Base-by-base conservation (phyloP, 2,888 invertebrate genomes). In the Leucoma salicis region DNA sequence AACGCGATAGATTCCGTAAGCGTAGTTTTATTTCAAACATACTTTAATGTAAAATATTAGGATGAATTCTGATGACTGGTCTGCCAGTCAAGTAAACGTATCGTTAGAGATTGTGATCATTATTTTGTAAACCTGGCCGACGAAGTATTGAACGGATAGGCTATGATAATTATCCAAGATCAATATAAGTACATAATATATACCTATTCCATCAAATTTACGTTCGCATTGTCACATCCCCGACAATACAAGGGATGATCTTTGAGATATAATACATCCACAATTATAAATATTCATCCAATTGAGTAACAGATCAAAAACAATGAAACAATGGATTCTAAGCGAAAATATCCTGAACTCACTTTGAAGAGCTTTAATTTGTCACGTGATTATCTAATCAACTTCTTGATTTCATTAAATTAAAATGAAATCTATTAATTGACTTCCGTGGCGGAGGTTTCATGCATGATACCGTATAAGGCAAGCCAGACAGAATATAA, bases 191-290 rank as follows among this genome's bases (percentile, higher is more conserved):
- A n/a, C n/a, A n/a, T n/a, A n/a, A n/a, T n/a, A n/a, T n/a, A n/a
- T 62, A 75, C 70, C 76, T 71, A 83, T 77, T 76, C 70, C 59
- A 63, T n/a, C n/a, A 72, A 78, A 84, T 83, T 83, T 80, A 84
- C 73, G 73, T 67, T 65, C 66, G 57, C 68, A 81, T 80, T 82
- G 81, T 80, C 76, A 56, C 55, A 78, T 79, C 75, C 75, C 63
- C 60, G 48, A 65, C 72, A 79, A 80, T 78, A 73, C 80, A 66
- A 61, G 58, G 52, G 56, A 67, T 68, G 62, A 72, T 69, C 57
- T 70, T 69, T 66, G 56, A 42, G 35, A 55, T 44, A 43, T 45
- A 49, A 51, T 52, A 45, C 41, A 43, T 47, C 49, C 31, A 37
- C 39, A 34, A 42, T 47, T 48, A 55, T 64, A 47, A 62, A 57